Evolutionary conservation across 2,113 vertebrate genomes (phyloP).

Genomic region (Miniopterus natalensis): DNA sequence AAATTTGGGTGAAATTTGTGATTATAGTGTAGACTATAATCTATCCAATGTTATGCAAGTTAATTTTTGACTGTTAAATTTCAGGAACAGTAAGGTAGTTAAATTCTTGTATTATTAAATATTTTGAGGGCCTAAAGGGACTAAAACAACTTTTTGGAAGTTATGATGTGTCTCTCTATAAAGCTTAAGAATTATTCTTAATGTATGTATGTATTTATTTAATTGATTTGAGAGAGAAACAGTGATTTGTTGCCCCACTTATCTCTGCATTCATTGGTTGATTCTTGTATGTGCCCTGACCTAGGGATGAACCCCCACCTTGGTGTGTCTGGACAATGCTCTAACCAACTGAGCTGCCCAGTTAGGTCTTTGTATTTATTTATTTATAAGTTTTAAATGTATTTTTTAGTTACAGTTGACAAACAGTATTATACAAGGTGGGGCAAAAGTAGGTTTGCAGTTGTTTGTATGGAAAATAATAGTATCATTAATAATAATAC

Average conservation of each 20-base stretch:
- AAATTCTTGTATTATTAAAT: slow-evolving; percentile 28
- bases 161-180: neutral
- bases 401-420: neutral
- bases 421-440: neutral
- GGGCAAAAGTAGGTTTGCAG: neutral
- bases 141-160: slow-evolving; percentile 15
- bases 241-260: neutral
- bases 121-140: neutral
- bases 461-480: neutral
- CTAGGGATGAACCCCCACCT: neutral
- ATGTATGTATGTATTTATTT: neutral
- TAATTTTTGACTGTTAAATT: slow-evolving; percentile 55
- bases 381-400: neutral
- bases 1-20: slow-evolving; percentile 62
- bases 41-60: neutral
- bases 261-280: neutral
- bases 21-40: slow-evolving; percentile 9
- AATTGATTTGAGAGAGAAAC: neutral
- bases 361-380: neutral
- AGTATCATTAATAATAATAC: neutral
- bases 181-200: neutral
- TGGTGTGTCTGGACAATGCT: neutral
- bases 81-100: neutral
- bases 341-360: neutral
- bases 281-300: neutral